Conservation (phyloP, 1,140 invertebrate genomes). For the Daktulosphaira vitifoliae region DNA sequence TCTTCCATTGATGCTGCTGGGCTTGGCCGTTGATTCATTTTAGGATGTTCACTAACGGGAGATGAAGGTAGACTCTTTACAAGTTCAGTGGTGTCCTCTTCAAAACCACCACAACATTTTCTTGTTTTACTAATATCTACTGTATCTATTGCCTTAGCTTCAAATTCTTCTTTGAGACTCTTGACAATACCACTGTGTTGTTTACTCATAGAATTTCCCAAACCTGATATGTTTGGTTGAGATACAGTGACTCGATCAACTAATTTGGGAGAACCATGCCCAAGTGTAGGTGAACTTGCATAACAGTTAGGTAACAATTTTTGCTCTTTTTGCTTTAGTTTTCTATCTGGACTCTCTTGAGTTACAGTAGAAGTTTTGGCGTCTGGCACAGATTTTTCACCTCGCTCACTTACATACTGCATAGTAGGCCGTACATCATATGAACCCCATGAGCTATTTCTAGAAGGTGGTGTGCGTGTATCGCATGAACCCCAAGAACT, state of each 20-base stretch:
- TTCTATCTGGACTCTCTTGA: background rate
- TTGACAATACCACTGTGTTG: slow-evolving; percentile 55
- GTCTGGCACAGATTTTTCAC: background rate
- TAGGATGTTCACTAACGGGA: slow-evolving; percentile 49
- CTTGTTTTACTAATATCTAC: background rate
- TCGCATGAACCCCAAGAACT: slow-evolving; percentile 73
- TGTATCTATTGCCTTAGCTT: slow-evolving; percentile 55
- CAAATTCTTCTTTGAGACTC: slow-evolving; percentile 76
- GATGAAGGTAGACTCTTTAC: slow-evolving; percentile 51
- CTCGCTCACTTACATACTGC: slow-evolving; percentile 41
- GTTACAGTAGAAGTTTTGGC: background rate
- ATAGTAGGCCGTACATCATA: slow-evolving; percentile 50
- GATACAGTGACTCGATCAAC: background rate
- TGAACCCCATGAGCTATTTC: slow-evolving; percentile 66
- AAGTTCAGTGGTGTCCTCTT: slow-evolving; percentile 35
- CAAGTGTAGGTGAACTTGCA: slow-evolving; percentile 12
- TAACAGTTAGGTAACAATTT: slow-evolving; percentile 20
- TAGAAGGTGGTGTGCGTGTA: slow-evolving; percentile 49
- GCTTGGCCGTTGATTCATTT: slow-evolving; percentile 40
- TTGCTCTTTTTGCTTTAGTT: slow-evolving; percentile 1
- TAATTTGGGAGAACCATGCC: background rate
- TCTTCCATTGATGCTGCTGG: slow-evolving; percentile 49
- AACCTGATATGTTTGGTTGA: slow-evolving; percentile 44
- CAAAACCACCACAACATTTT: background rate
- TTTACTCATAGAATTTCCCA: slow-evolving; percentile 35